Evolutionary conservation across 64 coral and sea anemone species (phyloP), one percentile per base, ranked within the genome.

Genomic region (Montipora efflorescens): DNA sequence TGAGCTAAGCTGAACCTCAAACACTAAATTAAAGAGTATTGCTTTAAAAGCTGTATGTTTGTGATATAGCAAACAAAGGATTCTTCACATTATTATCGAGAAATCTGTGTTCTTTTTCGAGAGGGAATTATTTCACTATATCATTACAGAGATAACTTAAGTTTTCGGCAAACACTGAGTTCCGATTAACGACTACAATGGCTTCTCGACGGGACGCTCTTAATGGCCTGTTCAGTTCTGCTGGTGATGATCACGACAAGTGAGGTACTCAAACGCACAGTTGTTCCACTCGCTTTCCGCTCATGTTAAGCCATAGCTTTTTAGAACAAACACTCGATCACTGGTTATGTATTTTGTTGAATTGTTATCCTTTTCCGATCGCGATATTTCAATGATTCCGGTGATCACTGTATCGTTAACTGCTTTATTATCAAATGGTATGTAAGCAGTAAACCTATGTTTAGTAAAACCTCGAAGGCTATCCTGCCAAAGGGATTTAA

Each of bases 11-110:
- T 69, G 62, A 67, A 84, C 36, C 16, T 84, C 25, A 19, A 13
- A 67, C 7, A 86, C 82, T 72, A 86, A 50, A 86, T 86, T 86
- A 86, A 86, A 86, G 64, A 86, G 66, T 67, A 86, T 64, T 86
- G 82, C 23, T 71, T 48, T 5, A 71, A 67, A 44, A 45, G 66
- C 67, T 47, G 82, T 86, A 15, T 72, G 45, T 71, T 64, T 86
- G 82, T 82, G 80, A 82, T 5, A 15, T 2, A 43, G 13, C 25
- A 57, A 82, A 66, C 62, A 71, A 5, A 50, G 47, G 45, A 23
- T 71, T 51, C 18, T 11, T 72, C 36, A 8, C 19, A 8, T 71
- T 50, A 57, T 86, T 71, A 86, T 86, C 82, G 66, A 23, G 22
- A 84, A 84, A 84, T 47, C 64, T 68, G 55, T 48, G 81, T 20